Base-by-base conservation (phyloP, 2,113 vertebrate genomes). In the Bucco capensis region DNA sequence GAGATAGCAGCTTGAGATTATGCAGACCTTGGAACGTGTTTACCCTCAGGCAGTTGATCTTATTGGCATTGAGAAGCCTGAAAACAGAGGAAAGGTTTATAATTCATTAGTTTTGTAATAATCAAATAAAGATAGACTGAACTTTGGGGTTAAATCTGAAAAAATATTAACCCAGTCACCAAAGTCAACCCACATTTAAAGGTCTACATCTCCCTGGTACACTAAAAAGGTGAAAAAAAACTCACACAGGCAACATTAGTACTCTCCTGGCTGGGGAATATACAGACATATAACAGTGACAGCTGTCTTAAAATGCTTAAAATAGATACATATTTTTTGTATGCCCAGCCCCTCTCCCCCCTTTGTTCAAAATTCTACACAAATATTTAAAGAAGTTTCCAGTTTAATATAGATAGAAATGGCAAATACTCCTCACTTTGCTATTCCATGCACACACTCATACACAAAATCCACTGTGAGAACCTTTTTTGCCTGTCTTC, bases 21-120 rank as follows among this genome's bases (percentile, higher is more conserved):
- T 99, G 99, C 50, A 99, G 98, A 97, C 99, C 99, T 96, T 99
- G 99, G 96, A 99, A 99, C 53, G 99, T 98, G 97, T 99, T 99
- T 77, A 99, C 99, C 78, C 99, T 97, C 92, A 99, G 95, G 96
- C 99, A 99, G 97, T 99, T 99, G 97, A 99, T 99, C 97, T 99
- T 99, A 97, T 99, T 99, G 97, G 99, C 99, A 21, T 99, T 99
- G 96, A 99, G 98, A 87, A 99, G 98, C 90, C 99, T 99, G 98
- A 72, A 97, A 94, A 95, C 66, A 96, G 72, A 96, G 54, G 42
- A 93, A 67, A 95, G 71, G 51, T 70, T 46, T 66, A 79, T 90
- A 93, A 96, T 80, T 65, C 79, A 53, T 54, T 77, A 30, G 61
- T 71, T 54, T 33, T 27, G 61, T 14, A 49, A 62, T 44, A 38